Base-by-base conservation (phyloP, 2,113 vertebrate genomes). In the Phrynocephalus versicolor region DNA sequence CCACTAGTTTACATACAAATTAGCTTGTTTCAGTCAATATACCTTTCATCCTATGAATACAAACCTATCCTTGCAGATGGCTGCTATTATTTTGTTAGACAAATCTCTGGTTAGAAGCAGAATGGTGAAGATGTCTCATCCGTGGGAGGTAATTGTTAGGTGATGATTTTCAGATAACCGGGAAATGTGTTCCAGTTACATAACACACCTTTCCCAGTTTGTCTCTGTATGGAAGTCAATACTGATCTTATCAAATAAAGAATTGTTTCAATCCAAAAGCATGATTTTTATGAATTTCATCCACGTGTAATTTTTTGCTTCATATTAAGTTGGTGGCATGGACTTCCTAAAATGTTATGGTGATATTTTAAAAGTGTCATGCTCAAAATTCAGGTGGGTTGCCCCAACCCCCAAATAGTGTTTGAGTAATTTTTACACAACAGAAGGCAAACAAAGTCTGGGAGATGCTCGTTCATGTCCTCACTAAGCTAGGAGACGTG, bases 231-330 rank as follows among this genome's bases (percentile, higher is more conserved):
- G 69, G 19, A 39, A 81, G 27, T 30, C 18, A 69, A 2, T 35
- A 30, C n/a, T 70, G n/a, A 57, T 70, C 33, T 87, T 90, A 87
- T 75, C 87, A 84, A 27, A 62, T 37, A 85, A 78, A 15, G 65
- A 51, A 64, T 89, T 89, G 57, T 33, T 45, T 67, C 25, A 37
- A 91, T 64, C 69, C 60, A 82, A 90, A 60, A 69, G 64, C 82
- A 87, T 65, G 45, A 76, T 76, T 51, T 9, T 65, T 23, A 65
- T 65, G 25, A 65, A 65, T 27, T 27, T 12, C 27, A 27, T 65
- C 1, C 27, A 65, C 10, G 25, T 30, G 25, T 12, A 51, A 27
- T 65, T 65, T 23, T 65, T 27, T 65, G 25, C 45, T 51, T 10
- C 45, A 51, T 51, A 5, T 27, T 65, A 30, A 27, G 64, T 9